Evolutionary conservation across 2,888 invertebrate genomes (phyloP).

Genomic region (Meta bourneti): DNA sequence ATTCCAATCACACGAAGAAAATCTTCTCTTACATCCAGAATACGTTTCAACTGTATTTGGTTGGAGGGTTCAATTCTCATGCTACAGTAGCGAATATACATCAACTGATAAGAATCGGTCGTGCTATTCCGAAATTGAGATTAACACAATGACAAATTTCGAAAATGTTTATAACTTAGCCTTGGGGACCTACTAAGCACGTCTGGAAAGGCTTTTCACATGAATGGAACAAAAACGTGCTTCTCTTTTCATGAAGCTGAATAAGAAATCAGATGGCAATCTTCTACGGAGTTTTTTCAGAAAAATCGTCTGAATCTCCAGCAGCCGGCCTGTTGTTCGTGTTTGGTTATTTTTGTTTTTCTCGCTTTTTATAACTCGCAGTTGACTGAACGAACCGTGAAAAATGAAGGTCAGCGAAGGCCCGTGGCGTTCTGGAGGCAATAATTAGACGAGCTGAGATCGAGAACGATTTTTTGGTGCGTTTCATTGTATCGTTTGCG

Average conservation of each 20-base stretch:
- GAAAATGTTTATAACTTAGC: background rate
- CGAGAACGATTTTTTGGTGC: conserved; percentile 25
- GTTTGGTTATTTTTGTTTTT: conserved; percentile 25
- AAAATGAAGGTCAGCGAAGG: conserved; percentile 51
- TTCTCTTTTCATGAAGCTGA: background rate
- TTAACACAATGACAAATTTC: too few relatives aligned
- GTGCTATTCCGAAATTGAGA: too few relatives aligned
- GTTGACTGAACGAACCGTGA: conserved; percentile 24
- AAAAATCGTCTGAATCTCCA: background rate
- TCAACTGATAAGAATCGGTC: too few relatives aligned
- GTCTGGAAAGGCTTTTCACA: background rate
- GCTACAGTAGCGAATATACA: too few relatives aligned
- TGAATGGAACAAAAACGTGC: background rate
- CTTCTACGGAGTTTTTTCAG: background rate
- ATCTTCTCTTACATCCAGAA: too few relatives aligned
- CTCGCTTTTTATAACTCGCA: background rate
- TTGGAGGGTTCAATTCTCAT: too few relatives aligned
- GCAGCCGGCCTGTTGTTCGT: too few relatives aligned
- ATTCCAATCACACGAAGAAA: too few relatives aligned
- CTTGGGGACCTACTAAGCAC: background rate
- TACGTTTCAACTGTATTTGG: too few relatives aligned
- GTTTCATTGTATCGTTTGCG: conserved; percentile 29
- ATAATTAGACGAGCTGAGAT: conserved; percentile 32
- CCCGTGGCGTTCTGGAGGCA: conserved; percentile 29
- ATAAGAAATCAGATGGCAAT: conserved; percentile 11